phyloP scores from a whole-genome alignment of 2,888 invertebrate genomes.

The Cerastoderma edule region DNA sequence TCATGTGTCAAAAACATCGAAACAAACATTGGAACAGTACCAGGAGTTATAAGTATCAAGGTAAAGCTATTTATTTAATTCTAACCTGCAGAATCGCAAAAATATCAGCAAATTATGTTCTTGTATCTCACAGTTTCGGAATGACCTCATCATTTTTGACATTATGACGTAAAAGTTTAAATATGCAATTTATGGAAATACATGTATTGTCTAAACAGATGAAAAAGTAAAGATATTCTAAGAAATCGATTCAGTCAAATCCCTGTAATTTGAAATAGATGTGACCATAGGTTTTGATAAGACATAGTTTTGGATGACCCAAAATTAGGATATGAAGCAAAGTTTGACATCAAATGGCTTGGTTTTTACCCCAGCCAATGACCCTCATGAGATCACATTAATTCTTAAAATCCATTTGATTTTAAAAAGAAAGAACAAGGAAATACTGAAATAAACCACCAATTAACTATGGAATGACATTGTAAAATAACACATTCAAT shows the following conservation, averaged over 20 bases:
- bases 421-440: background rate
- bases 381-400: background rate
- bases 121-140: too few species aligned
- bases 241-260: background rate
- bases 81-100: too few species aligned
- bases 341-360: background rate
- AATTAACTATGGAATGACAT: too few species aligned
- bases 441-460: background rate
- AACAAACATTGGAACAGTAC: slow-evolving; percentile 59
- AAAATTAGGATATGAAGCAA: too few species aligned
- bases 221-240: background rate
- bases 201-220: too few species aligned
- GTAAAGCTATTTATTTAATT: too few species aligned
- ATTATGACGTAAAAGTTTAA: too few species aligned
- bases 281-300: background rate
- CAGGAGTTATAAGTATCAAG: slow-evolving; percentile 70
- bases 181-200: too few species aligned
- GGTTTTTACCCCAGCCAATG: background rate
- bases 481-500: too few species aligned
- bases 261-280: background rate
- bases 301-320: too few species aligned
- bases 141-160: too few species aligned
- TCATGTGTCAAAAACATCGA: slow-evolving; percentile 89
- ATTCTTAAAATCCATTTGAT: background rate
- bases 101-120: too few species aligned